A percentile compares a stretch with the other conserved stretches of the same genome.
phyloP scores from a whole-genome alignment of 2,888 invertebrate species.

The Galerucella nymphaeae region DNA sequence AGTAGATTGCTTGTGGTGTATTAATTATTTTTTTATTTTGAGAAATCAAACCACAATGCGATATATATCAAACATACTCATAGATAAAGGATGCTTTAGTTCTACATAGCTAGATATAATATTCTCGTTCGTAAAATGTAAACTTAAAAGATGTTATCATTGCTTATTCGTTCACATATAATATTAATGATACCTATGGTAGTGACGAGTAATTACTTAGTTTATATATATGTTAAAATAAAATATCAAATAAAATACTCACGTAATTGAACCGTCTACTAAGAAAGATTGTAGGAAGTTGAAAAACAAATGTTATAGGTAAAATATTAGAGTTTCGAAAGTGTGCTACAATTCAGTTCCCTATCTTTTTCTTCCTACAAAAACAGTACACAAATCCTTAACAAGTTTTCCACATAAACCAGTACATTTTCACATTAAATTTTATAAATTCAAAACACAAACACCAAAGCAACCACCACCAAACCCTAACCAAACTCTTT shows the following conservation, averaged over 20 bases:
- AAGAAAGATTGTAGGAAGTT: not conserved
- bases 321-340: not conserved
- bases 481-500: not conserved
- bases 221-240: not conserved
- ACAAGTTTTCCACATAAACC: not conserved
- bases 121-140: no score
- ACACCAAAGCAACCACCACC: not conserved
- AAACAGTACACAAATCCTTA: not conserved
- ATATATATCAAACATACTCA: no score
- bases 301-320: not conserved
- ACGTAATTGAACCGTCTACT: not conserved
- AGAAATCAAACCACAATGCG: no score
- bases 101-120: no score
- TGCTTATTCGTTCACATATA: no score
- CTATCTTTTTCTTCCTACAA: not conserved
- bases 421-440: not conserved
- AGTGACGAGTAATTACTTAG: not conserved
- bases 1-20: no score
- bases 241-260: not conserved
- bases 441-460: not conserved
- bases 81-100: no score
- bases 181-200: not conserved
- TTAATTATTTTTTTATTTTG: no score
- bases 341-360: not conserved
- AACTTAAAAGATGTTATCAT: no score